Evolutionary conservation across 2,113 vertebrate genomes (phyloP).

Genomic region (Caranx melampygus): DNA sequence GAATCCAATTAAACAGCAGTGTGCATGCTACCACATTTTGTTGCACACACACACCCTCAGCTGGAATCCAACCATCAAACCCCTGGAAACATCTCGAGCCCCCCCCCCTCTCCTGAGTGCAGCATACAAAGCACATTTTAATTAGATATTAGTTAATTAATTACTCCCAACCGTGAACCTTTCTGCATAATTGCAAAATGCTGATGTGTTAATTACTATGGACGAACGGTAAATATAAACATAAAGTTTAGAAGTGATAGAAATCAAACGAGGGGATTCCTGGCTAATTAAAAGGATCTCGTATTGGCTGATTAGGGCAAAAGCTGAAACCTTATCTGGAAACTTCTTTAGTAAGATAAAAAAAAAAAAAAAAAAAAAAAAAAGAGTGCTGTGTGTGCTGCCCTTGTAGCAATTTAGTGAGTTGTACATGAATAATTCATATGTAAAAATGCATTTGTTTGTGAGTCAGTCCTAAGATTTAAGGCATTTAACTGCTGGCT

Average conservation of each 20-base stretch:
- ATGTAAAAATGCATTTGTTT: conserved; percentile 59
- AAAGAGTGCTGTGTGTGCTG: conserved; percentile 33
- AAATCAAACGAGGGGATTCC: conserved; percentile 64
- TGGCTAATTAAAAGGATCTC: conserved; percentile 72
- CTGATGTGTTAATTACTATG: conserved; percentile 67
- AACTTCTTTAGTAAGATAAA: conserved; percentile 31
- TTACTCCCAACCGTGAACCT: conserved; percentile 49
- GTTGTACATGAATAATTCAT: conserved; percentile 73
- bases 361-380: conserved; percentile 11
- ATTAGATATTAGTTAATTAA: conserved; percentile 67
- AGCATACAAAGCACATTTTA: conserved; percentile 48
- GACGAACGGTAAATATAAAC: conserved; percentile 63
- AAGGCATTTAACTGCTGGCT: conserved; percentile 45
- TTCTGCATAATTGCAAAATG: conserved; percentile 57
- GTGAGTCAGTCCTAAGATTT: conserved; percentile 50
- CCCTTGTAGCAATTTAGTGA: conserved; percentile 57
- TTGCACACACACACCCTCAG: neutral
- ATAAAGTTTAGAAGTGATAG: conserved; percentile 68
- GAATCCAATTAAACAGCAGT: conserved; percentile 26
- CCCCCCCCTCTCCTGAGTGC: conserved; percentile 16
- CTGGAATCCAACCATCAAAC: neutral
- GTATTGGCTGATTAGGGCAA: conserved; percentile 65
- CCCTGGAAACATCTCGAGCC: conserved; percentile 5
- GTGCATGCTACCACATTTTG: neutral
- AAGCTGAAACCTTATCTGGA: conserved; percentile 60